phyloP scores from a whole-genome alignment of 2,113 vertebrate genomes.

The Paramormyrops kingsleyae region DNA sequence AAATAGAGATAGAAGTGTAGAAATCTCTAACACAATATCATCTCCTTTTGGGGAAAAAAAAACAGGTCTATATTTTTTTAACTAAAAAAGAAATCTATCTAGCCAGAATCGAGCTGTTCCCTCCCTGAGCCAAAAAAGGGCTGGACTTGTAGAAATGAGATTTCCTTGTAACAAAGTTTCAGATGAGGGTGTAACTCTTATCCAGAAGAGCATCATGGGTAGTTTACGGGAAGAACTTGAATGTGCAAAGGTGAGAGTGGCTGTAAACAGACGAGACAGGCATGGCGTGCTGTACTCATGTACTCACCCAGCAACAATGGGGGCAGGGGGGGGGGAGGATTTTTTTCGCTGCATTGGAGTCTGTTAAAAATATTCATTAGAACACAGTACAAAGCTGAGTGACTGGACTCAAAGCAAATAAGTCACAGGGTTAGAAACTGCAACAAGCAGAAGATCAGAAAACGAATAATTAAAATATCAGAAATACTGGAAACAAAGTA shows the following conservation, averaged over 20 bases:
- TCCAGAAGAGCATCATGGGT: background rate
- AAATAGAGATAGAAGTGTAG: background rate
- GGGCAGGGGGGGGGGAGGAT: background rate
- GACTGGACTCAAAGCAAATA: background rate
- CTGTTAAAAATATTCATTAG: conserved; percentile 41
- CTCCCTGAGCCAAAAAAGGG: conserved; percentile 5
- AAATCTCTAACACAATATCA: background rate
- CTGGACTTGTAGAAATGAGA: background rate
- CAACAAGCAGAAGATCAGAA: background rate
- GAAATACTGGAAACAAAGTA: background rate
- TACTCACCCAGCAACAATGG: conserved; percentile 18
- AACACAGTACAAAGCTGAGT: background rate
- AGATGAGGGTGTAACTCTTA: background rate
- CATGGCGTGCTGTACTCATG: conserved; percentile 21
- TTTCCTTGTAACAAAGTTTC: background rate
- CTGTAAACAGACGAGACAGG: conserved; percentile 18
- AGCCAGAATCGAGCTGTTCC: background rate
- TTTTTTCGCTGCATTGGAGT: conserved; percentile 8
- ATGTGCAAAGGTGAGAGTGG: background rate
- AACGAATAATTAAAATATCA: background rate
- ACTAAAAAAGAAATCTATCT: background rate
- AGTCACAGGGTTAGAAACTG: background rate
- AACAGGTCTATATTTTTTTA: background rate
- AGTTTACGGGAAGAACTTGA: background rate
- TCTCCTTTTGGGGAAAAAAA: background rate